Evolutionary conservation across 2,113 vertebrate genomes (phyloP).

Genomic region (Sinocyclocheilus anophthalmus): DNA sequence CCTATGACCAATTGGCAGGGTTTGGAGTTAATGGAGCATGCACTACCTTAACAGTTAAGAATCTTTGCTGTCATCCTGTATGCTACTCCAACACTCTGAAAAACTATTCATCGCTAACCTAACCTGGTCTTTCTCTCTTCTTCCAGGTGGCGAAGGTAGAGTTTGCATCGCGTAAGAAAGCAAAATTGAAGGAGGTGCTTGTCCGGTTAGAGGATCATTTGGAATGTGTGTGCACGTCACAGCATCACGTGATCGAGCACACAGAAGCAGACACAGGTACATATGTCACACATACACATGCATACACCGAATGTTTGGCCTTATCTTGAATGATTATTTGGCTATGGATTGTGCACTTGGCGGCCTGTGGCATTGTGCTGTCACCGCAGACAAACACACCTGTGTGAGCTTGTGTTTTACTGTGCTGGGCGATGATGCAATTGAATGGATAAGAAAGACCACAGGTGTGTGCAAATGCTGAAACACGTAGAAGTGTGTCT

Average conservation of each 20-base stretch:
- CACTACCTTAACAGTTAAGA: too few relatives aligned
- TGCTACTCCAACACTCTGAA: background rate
- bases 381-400: slow-evolving; percentile 56
- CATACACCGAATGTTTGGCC: slow-evolving; percentile 22
- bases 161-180: slow-evolving; percentile 87
- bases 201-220: slow-evolving; percentile 96
- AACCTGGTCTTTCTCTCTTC: slow-evolving; percentile 10
- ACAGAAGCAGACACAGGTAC: slow-evolving; percentile 92
- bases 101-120: background rate
- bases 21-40: background rate
- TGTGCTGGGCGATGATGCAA: slow-evolving; percentile 19
- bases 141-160: slow-evolving; percentile 96
- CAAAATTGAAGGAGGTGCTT: slow-evolving; percentile 96
- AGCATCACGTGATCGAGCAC: slow-evolving; percentile 85
- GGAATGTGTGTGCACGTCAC: slow-evolving; percentile 88
- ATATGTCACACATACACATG: slow-evolving; percentile 30
- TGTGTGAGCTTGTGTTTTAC: slow-evolving; percentile 20
- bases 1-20: slow-evolving; percentile 39
- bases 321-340: slow-evolving; percentile 43
- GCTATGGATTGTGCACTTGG: slow-evolving; percentile 59
- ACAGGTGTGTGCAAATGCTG: slow-evolving; percentile 23
- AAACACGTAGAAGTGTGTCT: background rate
- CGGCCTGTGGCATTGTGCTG: slow-evolving; percentile 53
- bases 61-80: background rate
- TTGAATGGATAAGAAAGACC: slow-evolving; percentile 26